Conservation (phyloP, 2,888 invertebrate genomes). For the Tenthredo scrophulariae region DNA sequence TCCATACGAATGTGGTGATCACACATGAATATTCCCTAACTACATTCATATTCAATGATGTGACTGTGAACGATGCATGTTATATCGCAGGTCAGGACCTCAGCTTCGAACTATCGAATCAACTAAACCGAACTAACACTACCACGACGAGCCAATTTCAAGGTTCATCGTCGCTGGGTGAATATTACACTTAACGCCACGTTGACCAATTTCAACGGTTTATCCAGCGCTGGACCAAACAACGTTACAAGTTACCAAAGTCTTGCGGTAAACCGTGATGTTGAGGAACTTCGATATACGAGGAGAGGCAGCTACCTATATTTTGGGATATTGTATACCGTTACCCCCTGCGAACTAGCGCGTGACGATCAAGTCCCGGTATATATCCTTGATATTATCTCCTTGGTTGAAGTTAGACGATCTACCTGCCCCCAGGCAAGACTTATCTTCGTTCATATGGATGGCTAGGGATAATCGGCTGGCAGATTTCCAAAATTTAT, state of each 20-base stretch:
- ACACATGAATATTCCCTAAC: neutral
- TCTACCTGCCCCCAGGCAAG: conserved; percentile 31
- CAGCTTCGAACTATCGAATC: neutral
- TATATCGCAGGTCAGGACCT: neutral
- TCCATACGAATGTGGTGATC: neutral
- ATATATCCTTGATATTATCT: conserved; percentile 64
- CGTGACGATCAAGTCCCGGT: conserved; percentile 25
- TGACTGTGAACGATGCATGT: neutral
- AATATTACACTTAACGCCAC: conserved; percentile 65
- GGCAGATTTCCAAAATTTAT: conserved; percentile 67
- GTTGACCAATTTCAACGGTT: conserved; percentile 68
- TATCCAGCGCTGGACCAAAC: conserved; percentile 18
- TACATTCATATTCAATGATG: neutral
- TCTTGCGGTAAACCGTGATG: conserved; percentile 8
- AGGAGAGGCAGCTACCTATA: neutral
- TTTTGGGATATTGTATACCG: neutral
- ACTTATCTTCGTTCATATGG: conserved; percentile 56
- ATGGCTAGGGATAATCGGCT: conserved; percentile 64
- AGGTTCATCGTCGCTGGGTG: conserved; percentile 59
- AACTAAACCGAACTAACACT: neutral
- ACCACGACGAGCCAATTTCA: conserved; percentile 8
- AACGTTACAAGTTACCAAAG: conserved; percentile 39
- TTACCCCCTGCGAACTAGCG: neutral
- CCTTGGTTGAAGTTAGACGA: conserved; percentile 60
- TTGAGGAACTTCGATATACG: conserved; percentile 1